Evolutionary conservation across 1,140 invertebrate genomes (phyloP).

Genomic region (Drosophila prosaltans): DNA sequence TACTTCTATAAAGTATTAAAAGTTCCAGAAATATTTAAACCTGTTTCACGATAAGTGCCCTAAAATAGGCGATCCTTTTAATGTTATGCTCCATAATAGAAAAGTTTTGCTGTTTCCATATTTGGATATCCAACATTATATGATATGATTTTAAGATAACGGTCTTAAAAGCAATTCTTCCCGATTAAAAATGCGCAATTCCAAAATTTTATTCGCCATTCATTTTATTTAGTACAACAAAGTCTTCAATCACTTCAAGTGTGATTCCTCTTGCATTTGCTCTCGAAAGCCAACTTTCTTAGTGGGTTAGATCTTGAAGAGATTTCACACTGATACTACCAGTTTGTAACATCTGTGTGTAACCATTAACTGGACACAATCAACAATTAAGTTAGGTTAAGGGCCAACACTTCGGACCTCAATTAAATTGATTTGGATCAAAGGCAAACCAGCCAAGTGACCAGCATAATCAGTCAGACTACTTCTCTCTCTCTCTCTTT

Average conservation of each 20-base stretch:
- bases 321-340: conserved; percentile 68
- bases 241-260: background rate
- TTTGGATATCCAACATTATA: no score
- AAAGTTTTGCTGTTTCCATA: no score
- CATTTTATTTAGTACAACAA: no score
- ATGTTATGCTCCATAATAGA: no score
- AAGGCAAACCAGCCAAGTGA: conserved; percentile 42
- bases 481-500: background rate
- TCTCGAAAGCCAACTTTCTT: conserved; percentile 32
- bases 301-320: conserved; percentile 32
- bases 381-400: conserved; percentile 64
- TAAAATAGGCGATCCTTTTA: no score
- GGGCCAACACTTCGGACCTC: conserved; percentile 58
- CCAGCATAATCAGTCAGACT: conserved; percentile 16
- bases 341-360: conserved; percentile 7
- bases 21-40: no score
- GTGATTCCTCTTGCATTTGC: conserved; percentile 1
- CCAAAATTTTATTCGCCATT: no score
- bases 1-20: no score
- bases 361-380: conserved; percentile 46
- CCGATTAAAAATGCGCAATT: no score
- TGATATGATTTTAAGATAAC: no score
- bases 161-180: no score
- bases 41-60: no score
- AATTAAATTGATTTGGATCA: conserved; percentile 81